Percentiles rank a stretch among this genome's conserved stretches.
Evolutionary conservation across 2,797 vertebrate genomes (phyloP).

Genomic region (Leptatherina wallacei): DNA sequence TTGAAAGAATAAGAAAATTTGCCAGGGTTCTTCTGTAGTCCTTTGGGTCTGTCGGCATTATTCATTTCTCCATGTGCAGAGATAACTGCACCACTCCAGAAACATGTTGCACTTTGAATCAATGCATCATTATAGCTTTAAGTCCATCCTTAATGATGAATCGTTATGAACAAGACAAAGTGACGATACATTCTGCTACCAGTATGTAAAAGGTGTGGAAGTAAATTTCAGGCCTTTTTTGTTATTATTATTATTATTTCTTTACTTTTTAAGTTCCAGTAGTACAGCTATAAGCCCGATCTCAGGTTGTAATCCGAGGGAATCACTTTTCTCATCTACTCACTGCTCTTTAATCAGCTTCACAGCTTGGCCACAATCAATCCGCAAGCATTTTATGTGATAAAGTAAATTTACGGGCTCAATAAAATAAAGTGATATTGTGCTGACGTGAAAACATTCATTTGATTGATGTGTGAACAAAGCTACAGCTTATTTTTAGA

Average conservation of each 20-base stretch:
- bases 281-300: not conserved
- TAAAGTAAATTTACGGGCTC: not conserved
- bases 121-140: not conserved
- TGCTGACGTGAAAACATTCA: not conserved
- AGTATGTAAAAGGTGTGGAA: not conserved
- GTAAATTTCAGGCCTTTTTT: conserved; percentile 2
- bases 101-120: not conserved
- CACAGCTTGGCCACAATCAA: conserved; percentile 6
- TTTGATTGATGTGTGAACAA: conserved; percentile 10
- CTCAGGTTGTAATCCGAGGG: conserved; percentile 43
- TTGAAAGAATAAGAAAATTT: not conserved
- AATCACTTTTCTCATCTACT: conserved; percentile 27
- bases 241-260: conserved; percentile 4
- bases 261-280: conserved; percentile 32
- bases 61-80: not conserved
- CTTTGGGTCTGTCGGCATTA: not conserved
- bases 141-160: conserved; percentile 11
- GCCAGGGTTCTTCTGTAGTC: not conserved
- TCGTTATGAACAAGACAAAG: not conserved
- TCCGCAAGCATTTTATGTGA: conserved; percentile 1
- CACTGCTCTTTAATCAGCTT: conserved; percentile 27
- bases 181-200: not conserved
- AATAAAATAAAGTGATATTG: not conserved
- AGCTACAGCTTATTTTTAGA: no score
- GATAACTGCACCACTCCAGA: not conserved